phyloP scores from a whole-genome alignment of 1,140 invertebrate genomes.

The Euglossa dilemma region DNA sequence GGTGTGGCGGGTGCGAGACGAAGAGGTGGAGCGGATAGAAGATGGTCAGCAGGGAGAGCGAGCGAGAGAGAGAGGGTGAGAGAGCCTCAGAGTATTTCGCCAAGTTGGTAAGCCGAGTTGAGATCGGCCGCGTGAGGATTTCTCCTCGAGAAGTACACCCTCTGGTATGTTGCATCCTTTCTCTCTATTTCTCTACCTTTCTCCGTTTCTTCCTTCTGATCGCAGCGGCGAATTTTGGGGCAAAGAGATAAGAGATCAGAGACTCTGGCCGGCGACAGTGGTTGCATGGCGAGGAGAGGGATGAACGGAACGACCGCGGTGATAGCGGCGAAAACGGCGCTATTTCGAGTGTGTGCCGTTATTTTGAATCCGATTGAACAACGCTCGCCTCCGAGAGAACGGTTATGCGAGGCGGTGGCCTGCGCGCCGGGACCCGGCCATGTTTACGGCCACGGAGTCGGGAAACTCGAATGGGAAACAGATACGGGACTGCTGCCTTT shows the following conservation, averaged over 20 bases:
- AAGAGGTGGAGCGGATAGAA: slow-evolving; percentile 12
- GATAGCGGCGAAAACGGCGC: not conserved
- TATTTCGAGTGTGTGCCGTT: not conserved
- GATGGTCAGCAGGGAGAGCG: slow-evolving; percentile 33
- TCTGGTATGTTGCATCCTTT: not conserved
- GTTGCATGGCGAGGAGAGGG: not conserved
- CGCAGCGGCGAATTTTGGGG: slow-evolving; percentile 35
- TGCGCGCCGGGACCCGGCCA: not conserved
- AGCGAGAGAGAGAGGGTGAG: slow-evolving; percentile 54
- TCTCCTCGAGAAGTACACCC: slow-evolving; percentile 49
- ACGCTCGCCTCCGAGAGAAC: slow-evolving; percentile 1
- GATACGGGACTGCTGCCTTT: slow-evolving; percentile 8
- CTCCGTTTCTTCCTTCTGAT: not conserved
- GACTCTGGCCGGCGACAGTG: not conserved
- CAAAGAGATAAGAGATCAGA: slow-evolving; percentile 67
- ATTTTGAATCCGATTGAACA: slow-evolving; percentile 21
- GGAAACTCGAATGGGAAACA: slow-evolving; percentile 33
- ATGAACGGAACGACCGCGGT: not conserved
- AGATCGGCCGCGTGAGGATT: slow-evolving; percentile 74
- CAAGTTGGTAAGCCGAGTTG: slow-evolving; percentile 76
- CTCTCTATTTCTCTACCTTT: slow-evolving; percentile 18
- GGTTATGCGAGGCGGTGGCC: slow-evolving; percentile 9
- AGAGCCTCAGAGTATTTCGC: slow-evolving; percentile 73
- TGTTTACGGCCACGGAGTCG: slow-evolving; percentile 26
- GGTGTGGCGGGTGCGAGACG: slow-evolving; percentile 33